phyloP scores from a whole-genome alignment of 2,113 vertebrate genomes.

The Nerophis lumbriciformis region DNA sequence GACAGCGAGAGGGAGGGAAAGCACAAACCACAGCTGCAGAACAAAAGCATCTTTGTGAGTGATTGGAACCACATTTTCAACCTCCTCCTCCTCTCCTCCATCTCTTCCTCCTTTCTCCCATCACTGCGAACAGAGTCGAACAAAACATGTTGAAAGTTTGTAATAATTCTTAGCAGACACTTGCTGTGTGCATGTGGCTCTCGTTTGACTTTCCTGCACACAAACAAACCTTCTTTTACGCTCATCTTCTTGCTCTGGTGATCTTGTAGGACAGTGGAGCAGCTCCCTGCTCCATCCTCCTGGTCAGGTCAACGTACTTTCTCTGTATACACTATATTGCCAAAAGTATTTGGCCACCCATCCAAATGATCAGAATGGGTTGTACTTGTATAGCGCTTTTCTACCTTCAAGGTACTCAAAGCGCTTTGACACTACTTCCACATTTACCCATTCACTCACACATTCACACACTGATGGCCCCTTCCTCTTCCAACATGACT shows the following conservation, averaged over 20 bases:
- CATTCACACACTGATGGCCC: no score
- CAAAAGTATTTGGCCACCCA: no score
- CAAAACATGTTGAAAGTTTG: slow-evolving; percentile 65
- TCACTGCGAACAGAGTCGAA: slow-evolving; percentile 48
- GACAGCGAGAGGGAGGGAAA: slow-evolving; percentile 28
- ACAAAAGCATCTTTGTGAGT: slow-evolving; percentile 76
- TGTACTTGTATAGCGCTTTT: no score
- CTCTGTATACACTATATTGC: slow-evolving; percentile 6
- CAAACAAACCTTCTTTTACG: slow-evolving; percentile 22
- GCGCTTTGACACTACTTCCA: no score
- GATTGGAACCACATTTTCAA: slow-evolving; percentile 61
- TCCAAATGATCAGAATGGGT: no score
- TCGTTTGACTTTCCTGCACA: slow-evolving; percentile 28
- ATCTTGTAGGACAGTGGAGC: slow-evolving; percentile 21
- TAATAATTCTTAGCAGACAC: slow-evolving; percentile 55
- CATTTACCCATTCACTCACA: no score
- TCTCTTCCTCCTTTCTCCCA: slow-evolving; percentile 11
- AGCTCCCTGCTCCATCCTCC: slow-evolving; percentile 9
- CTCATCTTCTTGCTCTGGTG: slow-evolving; percentile 12
- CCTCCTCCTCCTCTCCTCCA: slow-evolving; percentile 28
- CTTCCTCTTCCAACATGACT: no score
- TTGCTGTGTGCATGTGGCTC: slow-evolving; percentile 14
- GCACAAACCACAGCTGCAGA: slow-evolving; percentile 41
- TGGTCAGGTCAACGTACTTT: slow-evolving; percentile 16
- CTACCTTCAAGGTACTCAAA: no score